Conservation (phyloP, 2,797 vertebrate genomes). For the Coilia nasus region DNA sequence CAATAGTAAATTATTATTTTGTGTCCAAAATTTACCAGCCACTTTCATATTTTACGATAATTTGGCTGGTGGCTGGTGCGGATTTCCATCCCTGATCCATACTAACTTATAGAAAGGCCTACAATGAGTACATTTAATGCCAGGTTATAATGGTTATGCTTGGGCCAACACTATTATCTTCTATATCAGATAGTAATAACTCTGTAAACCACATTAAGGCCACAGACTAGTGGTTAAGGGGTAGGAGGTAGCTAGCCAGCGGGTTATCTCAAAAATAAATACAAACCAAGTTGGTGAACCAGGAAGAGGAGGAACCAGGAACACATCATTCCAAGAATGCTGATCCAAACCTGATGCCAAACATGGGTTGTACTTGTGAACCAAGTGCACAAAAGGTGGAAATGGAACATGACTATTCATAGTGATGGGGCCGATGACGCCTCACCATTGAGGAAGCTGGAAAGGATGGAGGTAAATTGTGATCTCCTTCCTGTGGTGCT, state of each 20-base stretch:
- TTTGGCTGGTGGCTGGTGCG: too few relatives aligned
- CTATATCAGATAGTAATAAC: too few relatives aligned
- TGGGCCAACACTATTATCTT: too few relatives aligned
- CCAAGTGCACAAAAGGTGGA: slow-evolving; percentile 35
- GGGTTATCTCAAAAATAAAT: slow-evolving; percentile 14
- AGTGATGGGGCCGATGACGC: slow-evolving; percentile 15
- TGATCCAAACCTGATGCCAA: slow-evolving; percentile 24
- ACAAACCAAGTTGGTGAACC: slow-evolving; percentile 21
- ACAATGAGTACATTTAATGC: too few relatives aligned
- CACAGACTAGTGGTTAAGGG: not conserved
- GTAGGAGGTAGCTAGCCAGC: slow-evolving; percentile 24
- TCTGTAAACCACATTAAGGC: too few relatives aligned
- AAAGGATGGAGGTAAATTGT: not conserved
- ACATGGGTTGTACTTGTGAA: slow-evolving; percentile 31
- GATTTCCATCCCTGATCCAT: too few relatives aligned
- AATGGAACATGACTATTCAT: slow-evolving; percentile 39
- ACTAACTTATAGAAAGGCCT: too few relatives aligned
- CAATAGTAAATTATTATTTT: too few relatives aligned
- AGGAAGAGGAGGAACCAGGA: slow-evolving; percentile 41
- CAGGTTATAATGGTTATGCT: too few relatives aligned
- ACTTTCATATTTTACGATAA: too few relatives aligned
- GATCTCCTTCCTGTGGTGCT: not conserved
- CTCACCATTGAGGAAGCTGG: not conserved
- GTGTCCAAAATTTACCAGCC: too few relatives aligned
- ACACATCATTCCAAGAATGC: slow-evolving; percentile 18